Conservation (phyloP, 2,888 invertebrate species). For the Chrysolina americana region DNA sequence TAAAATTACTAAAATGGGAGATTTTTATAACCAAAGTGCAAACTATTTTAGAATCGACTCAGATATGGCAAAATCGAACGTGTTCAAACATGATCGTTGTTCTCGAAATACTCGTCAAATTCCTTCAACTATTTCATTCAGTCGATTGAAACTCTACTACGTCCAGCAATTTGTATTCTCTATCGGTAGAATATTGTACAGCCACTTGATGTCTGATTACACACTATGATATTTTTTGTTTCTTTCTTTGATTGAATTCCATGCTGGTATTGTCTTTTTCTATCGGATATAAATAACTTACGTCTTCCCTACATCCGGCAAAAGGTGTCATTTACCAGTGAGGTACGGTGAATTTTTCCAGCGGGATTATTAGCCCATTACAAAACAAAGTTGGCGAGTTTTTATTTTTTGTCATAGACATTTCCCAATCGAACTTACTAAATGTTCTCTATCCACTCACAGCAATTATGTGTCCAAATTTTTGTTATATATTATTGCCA, state of each 20-base stretch:
- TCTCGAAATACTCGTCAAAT: background rate
- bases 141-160: slow-evolving; percentile 10
- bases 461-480: too few species aligned
- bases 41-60: too few species aligned
- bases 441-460: too few species aligned
- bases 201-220: slow-evolving; percentile 69
- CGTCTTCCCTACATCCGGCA: slow-evolving; percentile 69
- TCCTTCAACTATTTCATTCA: slow-evolving; percentile 8
- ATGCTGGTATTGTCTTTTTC: slow-evolving; percentile 58
- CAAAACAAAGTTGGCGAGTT: background rate
- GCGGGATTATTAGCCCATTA: slow-evolving; percentile 1
- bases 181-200: slow-evolving; percentile 63
- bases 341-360: slow-evolving; percentile 8
- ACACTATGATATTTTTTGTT: slow-evolving; percentile 70
- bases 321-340: slow-evolving; percentile 50
- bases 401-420: too few species aligned
- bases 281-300: slow-evolving; percentile 69
- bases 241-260: slow-evolving; percentile 57
- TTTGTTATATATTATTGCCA: too few species aligned
- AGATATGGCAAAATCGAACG: too few species aligned
- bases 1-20: too few species aligned
- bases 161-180: slow-evolving; percentile 59
- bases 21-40: too few species aligned
- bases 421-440: too few species aligned
- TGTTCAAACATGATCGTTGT: background rate